phyloP scores from a whole-genome alignment of 2,113 vertebrate genomes.

The Eidolon helvum region DNA sequence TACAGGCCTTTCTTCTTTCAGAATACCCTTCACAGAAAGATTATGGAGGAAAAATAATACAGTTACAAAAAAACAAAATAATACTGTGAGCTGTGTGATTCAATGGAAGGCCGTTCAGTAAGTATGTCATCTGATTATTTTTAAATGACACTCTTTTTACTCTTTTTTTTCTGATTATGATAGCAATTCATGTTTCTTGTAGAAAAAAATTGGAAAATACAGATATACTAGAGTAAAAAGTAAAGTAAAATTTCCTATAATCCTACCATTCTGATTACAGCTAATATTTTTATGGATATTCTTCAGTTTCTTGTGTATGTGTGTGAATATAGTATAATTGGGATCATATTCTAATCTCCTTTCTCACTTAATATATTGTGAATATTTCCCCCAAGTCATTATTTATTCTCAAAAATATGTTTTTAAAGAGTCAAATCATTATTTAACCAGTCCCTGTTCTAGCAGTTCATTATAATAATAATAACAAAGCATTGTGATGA shows the following conservation, averaged over 20 bases:
- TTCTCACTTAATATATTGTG: neutral
- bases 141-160: neutral
- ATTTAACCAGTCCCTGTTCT: neutral
- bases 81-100: neutral
- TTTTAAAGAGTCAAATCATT: neutral
- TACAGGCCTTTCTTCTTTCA: neutral
- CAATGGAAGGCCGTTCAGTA: neutral
- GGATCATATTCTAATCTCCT: neutral
- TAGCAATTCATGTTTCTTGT: neutral
- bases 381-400: neutral
- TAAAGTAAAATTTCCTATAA: neutral
- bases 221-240: neutral
- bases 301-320: neutral
- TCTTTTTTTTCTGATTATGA: neutral
- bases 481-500: neutral
- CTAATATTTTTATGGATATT: neutral
- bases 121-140: neutral
- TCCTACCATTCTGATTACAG: neutral
- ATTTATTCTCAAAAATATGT: neutral
- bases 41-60: neutral
- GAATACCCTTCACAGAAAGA: neutral
- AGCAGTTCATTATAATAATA: neutral
- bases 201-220: conserved; percentile 16
- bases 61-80: neutral
- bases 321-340: neutral